These are phyloP conservation scores for Oreocharis arfaki DNA, from an alignment of 2,113 vertebrate genomes.

Conservation along the genomic window DNA sequence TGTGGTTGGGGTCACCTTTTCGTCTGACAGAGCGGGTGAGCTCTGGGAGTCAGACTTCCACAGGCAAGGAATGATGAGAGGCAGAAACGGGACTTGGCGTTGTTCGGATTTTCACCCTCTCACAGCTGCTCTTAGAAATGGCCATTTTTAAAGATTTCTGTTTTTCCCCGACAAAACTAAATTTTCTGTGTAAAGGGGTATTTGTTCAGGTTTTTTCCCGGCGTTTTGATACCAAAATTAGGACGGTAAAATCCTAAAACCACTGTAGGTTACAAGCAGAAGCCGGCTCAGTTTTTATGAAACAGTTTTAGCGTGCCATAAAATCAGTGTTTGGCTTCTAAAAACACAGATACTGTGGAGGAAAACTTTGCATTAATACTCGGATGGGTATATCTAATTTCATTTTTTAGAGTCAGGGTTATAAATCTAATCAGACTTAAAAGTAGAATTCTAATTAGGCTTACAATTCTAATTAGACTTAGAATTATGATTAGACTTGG, in stretches of 20 bases:
- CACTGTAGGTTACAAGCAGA: fast-evolving
- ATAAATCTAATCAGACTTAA: neutral
- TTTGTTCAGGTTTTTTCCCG: neutral
- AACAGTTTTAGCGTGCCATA: fast-evolving
- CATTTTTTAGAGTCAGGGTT: neutral
- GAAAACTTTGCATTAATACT: neutral
- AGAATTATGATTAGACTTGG: neutral
- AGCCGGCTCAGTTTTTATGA: neutral
- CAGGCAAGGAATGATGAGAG: neutral
- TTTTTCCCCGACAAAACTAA: neutral
- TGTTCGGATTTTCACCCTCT: neutral
- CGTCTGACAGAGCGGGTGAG: neutral
- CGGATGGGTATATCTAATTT: neutral
- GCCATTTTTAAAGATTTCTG: neutral
- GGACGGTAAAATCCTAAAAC: neutral
- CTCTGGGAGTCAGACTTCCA: neutral
- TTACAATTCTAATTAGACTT: neutral
- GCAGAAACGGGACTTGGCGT: fast-evolving
- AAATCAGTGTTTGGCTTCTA: neutral
- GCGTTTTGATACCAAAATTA: neutral
- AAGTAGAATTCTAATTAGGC: neutral
- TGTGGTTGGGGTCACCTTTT: neutral
- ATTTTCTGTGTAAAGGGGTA: neutral
- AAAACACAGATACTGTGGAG: neutral
- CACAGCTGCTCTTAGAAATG: neutral